These are phyloP conservation scores for Dynastes hyllus DNA, from an alignment of 2,888 invertebrate genomes.

Conservation along the genomic window DNA sequence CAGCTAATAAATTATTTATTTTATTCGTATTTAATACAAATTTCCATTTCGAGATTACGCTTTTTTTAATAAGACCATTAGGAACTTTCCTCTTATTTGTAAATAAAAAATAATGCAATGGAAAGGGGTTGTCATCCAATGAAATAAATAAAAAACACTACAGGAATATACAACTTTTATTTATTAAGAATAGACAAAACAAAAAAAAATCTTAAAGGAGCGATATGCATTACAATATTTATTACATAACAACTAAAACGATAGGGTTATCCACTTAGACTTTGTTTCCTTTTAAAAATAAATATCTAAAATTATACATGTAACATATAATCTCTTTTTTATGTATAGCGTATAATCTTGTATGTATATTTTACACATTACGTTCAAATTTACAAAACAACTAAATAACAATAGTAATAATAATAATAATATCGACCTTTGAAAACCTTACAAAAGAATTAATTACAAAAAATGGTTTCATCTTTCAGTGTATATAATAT, in stretches of 20 bases:
- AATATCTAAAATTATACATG: slow-evolving; percentile 42
- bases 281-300: slow-evolving; percentile 38
- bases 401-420: too few relatives aligned
- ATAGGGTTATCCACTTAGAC: neutral
- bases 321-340: slow-evolving; percentile 14
- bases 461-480: slow-evolving; percentile 21
- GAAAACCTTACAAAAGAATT: slow-evolving; percentile 21
- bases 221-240: slow-evolving; percentile 30
- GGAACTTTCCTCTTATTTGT: too few relatives aligned
- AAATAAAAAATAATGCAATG: too few relatives aligned
- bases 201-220: slow-evolving; percentile 34
- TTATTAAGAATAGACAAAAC: slow-evolving; percentile 52
- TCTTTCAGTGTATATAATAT: slow-evolving; percentile 67
- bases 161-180: slow-evolving; percentile 53
- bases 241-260: slow-evolving; percentile 24
- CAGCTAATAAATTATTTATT: too few relatives aligned
- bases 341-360: neutral
- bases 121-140: neutral
- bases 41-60: too few relatives aligned
- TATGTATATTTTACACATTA: slow-evolving; percentile 25
- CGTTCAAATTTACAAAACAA: slow-evolving; percentile 38
- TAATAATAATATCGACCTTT: neutral
- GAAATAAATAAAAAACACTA: slow-evolving; percentile 28
- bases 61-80: too few relatives aligned
- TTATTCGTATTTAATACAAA: too few relatives aligned